These are phyloP conservation scores for Boulengeromyrus knoepffleri DNA, from an alignment of 2,113 vertebrate species.

Conservation along the genomic window DNA sequence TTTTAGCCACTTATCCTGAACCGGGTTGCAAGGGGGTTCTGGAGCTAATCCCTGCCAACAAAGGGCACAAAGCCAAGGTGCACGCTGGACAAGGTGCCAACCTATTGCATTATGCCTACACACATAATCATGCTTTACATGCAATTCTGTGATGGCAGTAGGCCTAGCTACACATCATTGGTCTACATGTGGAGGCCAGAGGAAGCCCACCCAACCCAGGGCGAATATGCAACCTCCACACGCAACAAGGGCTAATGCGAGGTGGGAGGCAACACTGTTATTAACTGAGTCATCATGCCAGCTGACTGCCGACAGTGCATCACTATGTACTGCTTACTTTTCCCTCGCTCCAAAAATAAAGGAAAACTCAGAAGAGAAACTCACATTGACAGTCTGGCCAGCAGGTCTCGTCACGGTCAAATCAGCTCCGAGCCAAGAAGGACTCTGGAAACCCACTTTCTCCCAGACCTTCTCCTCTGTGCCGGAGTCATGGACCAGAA, in stretches of 20 bases:
- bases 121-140: not conserved
- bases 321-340: not conserved
- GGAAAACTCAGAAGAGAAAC: constrained; percentile 19
- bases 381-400: constrained; percentile 52
- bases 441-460: constrained; percentile 55
- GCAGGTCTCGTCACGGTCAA: constrained; percentile 48
- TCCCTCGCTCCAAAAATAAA: not conserved
- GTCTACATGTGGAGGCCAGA: not conserved
- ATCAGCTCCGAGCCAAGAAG: constrained; percentile 54
- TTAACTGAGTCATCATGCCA: not conserved
- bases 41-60: not conserved
- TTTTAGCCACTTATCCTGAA: not conserved
- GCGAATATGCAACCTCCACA: not conserved
- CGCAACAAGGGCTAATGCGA: not conserved
- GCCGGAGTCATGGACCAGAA: constrained; percentile 41
- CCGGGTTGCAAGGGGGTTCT: not conserved
- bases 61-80: not conserved
- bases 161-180: not conserved
- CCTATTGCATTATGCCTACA: not conserved
- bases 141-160: not conserved
- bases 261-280: not conserved
- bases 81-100: not conserved
- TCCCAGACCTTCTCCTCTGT: constrained; percentile 51
- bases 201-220: not conserved
- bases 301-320: not conserved